These are phyloP conservation scores for Linyphia triangularis DNA, from an alignment of 2,888 invertebrate genomes.

Conservation along the genomic window DNA sequence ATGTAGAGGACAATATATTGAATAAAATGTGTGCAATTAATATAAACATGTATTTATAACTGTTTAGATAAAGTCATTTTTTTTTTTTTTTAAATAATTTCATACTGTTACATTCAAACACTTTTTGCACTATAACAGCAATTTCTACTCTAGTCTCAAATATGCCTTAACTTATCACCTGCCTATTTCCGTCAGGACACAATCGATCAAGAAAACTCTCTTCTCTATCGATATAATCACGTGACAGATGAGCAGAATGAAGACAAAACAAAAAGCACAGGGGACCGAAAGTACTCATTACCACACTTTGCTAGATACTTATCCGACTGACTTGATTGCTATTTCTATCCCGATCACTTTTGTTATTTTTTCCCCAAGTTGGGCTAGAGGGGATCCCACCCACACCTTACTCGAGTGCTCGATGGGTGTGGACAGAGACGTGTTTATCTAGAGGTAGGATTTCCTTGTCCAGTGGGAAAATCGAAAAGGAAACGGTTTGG, in stretches of 20 bases:
- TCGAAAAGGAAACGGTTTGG: not conserved
- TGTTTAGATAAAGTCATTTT: no score
- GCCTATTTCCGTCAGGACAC: not conserved
- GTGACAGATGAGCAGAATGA: conserved; percentile 14
- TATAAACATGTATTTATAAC: no score
- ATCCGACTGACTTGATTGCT: conserved; percentile 62
- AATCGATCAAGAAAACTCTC: not conserved
- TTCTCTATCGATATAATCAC: conserved; percentile 12
- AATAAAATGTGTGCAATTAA: no score
- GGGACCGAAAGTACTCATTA: conserved; percentile 60
- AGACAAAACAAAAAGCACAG: conserved; percentile 17
- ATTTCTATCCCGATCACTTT: conserved; percentile 20
- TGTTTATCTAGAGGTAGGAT: conserved; percentile 45
- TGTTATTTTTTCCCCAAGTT: not conserved
- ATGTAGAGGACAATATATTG: no score
- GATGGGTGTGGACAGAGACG: conserved; percentile 1
- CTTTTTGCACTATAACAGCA: no score
- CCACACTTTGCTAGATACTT: conserved; percentile 56
- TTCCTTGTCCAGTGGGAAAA: not conserved
- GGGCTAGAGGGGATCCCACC: not conserved
- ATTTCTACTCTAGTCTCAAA: no score
- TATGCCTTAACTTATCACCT: not conserved
- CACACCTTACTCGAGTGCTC: not conserved
- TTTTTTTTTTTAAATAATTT: no score
- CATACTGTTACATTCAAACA: no score